A percentile compares a stretch with the other conserved stretches of the same genome.
Evolutionary conservation across 2,888 invertebrate species (phyloP).

Genomic region (Volucella zonaria): DNA sequence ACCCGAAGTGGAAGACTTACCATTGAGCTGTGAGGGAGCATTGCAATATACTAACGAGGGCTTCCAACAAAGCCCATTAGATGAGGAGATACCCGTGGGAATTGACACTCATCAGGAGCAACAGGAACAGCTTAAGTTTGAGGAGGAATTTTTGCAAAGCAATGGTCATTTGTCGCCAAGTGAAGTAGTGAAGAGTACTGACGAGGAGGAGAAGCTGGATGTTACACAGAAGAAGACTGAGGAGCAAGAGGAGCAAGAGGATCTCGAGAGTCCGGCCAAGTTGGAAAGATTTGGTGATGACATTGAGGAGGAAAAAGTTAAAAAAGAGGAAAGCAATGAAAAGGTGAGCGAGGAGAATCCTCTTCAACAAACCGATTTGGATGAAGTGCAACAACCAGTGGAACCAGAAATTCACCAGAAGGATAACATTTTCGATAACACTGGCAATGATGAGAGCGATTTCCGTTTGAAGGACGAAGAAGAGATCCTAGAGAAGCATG

Average conservation of each 20-base stretch:
- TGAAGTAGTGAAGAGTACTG: slow-evolving; percentile 19
- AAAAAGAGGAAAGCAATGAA: slow-evolving; percentile 11
- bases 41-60: slow-evolving; percentile 68
- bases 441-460: slow-evolving; percentile 48
- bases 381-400: slow-evolving; percentile 12
- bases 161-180: slow-evolving; percentile 65
- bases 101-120: slow-evolving; percentile 27
- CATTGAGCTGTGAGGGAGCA: slow-evolving; percentile 59
- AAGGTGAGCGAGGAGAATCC: not conserved
- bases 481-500: slow-evolving; percentile 61
- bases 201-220: slow-evolving; percentile 27
- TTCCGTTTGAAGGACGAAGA: slow-evolving; percentile 70
- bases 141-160: slow-evolving; percentile 53
- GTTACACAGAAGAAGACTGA: slow-evolving; percentile 22
- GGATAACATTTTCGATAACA: slow-evolving; percentile 17
- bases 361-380: slow-evolving; percentile 32
- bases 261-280: slow-evolving; percentile 35
- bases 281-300: slow-evolving; percentile 38
- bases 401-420: slow-evolving; percentile 11
- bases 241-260: slow-evolving; percentile 32
- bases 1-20: slow-evolving; percentile 69
- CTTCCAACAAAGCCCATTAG: slow-evolving; percentile 64
- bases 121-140: slow-evolving; percentile 40
- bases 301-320: slow-evolving; percentile 21
- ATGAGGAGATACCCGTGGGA: slow-evolving; percentile 55